Conservation (phyloP, 2,888 invertebrate species). For the Baronia brevicornis region DNA sequence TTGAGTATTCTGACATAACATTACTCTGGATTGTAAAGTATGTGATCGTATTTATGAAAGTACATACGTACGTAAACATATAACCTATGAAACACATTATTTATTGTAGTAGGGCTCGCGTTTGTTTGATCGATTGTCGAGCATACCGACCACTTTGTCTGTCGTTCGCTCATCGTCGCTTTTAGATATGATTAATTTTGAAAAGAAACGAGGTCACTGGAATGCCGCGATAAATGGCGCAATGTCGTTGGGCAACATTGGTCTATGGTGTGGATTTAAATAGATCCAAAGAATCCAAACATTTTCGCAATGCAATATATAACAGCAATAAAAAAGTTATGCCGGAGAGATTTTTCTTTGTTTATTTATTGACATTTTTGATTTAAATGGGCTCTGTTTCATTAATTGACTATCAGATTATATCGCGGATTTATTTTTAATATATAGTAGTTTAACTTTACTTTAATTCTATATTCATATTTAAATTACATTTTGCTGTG, state of each 20-base stretch:
- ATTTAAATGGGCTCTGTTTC: too few relatives aligned
- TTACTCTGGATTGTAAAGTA: too few relatives aligned
- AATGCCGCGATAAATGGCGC: conserved; percentile 7
- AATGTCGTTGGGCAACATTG: conserved; percentile 10
- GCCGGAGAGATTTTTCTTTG: too few relatives aligned
- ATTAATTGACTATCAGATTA: too few relatives aligned
- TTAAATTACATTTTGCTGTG: too few relatives aligned
- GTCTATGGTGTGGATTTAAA: conserved; percentile 9
- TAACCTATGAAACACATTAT: conserved; percentile 33
- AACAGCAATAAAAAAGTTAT: conserved; percentile 7
- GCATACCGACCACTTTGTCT: conserved; percentile 8
- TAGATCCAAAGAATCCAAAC: conserved; percentile 8
- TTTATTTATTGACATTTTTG: too few relatives aligned
- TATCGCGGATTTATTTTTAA: too few relatives aligned
- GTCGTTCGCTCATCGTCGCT: background rate
- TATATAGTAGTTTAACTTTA: too few relatives aligned
- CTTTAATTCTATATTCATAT: too few relatives aligned
- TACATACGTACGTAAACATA: conserved; percentile 44
- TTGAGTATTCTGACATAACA: too few relatives aligned
- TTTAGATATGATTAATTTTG: background rate
- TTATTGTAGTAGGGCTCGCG: conserved; percentile 30
- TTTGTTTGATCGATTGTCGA: conserved; percentile 34
- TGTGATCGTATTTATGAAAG: conserved; percentile 52
- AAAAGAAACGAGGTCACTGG: conserved; percentile 6
- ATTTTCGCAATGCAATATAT: conserved; percentile 14